Evolutionary conservation across 2,113 vertebrate genomes (phyloP).

Genomic region (Cyprinodon variegatus): DNA sequence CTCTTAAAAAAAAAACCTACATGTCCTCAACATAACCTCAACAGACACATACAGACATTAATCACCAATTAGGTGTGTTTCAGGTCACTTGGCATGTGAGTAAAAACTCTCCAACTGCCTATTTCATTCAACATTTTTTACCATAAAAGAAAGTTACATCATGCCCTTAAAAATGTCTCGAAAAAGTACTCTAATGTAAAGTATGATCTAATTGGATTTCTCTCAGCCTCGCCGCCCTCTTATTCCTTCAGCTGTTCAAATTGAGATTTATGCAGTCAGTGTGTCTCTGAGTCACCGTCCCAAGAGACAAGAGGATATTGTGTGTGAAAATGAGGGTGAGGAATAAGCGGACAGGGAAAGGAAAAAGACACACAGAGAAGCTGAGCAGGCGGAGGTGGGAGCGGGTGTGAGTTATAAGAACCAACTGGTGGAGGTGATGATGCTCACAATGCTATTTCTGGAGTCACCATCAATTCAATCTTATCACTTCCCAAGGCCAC

Average conservation of each 20-base stretch:
- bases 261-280: conserved; percentile 44
- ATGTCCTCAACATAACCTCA: not conserved
- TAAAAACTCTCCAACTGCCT: not conserved
- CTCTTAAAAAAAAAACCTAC: not conserved
- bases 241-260: conserved; percentile 50
- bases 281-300: conserved; percentile 62
- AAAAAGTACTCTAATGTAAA: conserved; percentile 30
- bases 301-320: conserved; percentile 21
- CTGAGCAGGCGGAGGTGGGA: conserved; percentile 1
- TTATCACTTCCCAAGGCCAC: conserved; percentile 34
- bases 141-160: conserved; percentile 15
- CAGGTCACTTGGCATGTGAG: not conserved
- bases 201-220: conserved; percentile 51
- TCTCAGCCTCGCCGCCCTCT: conserved; percentile 24
- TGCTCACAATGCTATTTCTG: conserved; percentile 69
- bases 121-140: not conserved
- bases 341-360: conserved; percentile 16
- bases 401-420: conserved; percentile 53
- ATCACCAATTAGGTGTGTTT: not conserved
- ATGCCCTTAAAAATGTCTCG: conserved; percentile 20
- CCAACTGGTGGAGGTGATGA: conserved; percentile 60
- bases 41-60: not conserved
- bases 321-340: conserved; percentile 34
- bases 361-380: conserved; percentile 20
- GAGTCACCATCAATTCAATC: conserved; percentile 60